Evolutionary conservation across 2,113 vertebrate species (phyloP).

Genomic region (Brienomyrus brachyistius): DNA sequence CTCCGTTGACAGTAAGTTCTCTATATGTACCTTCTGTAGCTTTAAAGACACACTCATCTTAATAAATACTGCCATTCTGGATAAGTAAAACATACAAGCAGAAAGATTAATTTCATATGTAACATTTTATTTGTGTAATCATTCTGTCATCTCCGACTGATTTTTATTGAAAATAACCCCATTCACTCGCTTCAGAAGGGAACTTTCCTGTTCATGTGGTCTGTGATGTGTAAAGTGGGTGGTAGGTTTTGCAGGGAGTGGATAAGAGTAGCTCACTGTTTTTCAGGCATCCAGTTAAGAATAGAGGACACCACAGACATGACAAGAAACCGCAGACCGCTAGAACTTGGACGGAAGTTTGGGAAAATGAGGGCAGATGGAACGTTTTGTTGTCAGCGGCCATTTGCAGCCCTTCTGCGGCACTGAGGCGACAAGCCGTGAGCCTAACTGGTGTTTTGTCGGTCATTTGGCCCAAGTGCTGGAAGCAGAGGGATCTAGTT

Average conservation of each 20-base stretch:
- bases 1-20: background rate
- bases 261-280: background rate
- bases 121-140: background rate
- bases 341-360: background rate
- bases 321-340: background rate
- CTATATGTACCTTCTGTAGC: background rate
- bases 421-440: background rate
- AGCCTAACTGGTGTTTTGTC: background rate
- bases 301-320: background rate
- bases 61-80: background rate
- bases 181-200: background rate
- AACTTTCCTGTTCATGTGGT: background rate
- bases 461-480: background rate
- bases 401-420: background rate
- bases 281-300: background rate
- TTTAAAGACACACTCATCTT: background rate
- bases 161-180: background rate
- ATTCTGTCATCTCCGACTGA: background rate
- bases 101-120: background rate
- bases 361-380: background rate
- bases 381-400: background rate
- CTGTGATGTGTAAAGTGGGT: background rate
- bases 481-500: background rate
- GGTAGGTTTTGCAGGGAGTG: background rate
- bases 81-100: background rate